A percentile compares a stretch with the other conserved stretches of the same genome.
Evolutionary conservation across 2,888 invertebrate genomes (phyloP).

Genomic region (Noctua fimbriata): DNA sequence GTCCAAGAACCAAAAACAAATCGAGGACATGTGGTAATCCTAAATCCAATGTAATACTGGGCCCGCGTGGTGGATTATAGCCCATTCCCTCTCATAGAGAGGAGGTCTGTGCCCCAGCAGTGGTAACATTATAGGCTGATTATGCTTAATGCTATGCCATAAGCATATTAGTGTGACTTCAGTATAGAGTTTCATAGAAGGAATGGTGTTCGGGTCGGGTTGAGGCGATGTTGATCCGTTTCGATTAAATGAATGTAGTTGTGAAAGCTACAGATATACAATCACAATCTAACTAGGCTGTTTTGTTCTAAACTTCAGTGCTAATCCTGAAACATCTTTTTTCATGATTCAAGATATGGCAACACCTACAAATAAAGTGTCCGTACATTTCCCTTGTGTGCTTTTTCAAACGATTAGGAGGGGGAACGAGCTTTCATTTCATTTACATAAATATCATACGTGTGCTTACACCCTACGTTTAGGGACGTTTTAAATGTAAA

Average conservation of each 20-base stretch:
- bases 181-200: background rate
- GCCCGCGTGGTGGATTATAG: no score
- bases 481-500: background rate
- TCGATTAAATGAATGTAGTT: background rate
- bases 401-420: conserved; percentile 32
- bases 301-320: background rate
- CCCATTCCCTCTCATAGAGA: no score
- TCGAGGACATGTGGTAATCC: no score
- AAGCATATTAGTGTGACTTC: background rate
- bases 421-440: conserved; percentile 9
- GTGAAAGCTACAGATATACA: background rate
- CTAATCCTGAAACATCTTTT: no score
- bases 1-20: no score
- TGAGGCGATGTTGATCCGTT: background rate
- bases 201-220: background rate
- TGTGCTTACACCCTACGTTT: conserved; percentile 31
- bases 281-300: background rate
- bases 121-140: no score
- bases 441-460: conserved; percentile 52
- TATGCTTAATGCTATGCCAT: no score
- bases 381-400: conserved; percentile 20
- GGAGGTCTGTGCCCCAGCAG: no score
- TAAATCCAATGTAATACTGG: no score
- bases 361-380: background rate
- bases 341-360: background rate